Conservation (phyloP, 2,888 invertebrate species). For the Drosophila acutilabella region DNA sequence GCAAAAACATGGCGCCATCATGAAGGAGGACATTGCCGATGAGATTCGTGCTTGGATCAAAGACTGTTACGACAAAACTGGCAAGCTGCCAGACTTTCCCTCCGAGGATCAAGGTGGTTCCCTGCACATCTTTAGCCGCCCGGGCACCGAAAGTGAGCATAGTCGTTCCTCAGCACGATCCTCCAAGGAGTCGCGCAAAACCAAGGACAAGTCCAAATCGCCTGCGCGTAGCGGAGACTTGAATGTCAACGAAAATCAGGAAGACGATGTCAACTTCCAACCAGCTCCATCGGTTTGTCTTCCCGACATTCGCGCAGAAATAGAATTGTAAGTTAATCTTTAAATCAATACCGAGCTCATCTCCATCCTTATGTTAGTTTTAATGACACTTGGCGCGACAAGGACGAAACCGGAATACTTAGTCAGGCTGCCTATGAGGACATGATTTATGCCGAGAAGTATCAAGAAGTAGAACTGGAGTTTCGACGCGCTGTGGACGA, state of each 20-base stretch:
- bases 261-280: constrained; percentile 87
- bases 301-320: constrained; percentile 89
- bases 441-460: constrained; percentile 94
- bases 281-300: constrained; percentile 90
- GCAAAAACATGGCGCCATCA: constrained; percentile 89
- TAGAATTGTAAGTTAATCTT: constrained; percentile 88
- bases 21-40: constrained; percentile 94
- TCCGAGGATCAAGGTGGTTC: constrained; percentile 96
- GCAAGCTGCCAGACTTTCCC: constrained; percentile 96
- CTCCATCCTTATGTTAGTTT: constrained; percentile 84
- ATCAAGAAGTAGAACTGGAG: constrained; percentile 92
- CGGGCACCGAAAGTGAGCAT: constrained; percentile 92
- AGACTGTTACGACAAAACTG: constrained; percentile 92
- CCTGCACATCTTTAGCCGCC: constrained; percentile 91
- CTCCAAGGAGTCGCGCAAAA: constrained; percentile 92
- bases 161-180: constrained; percentile 92
- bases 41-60: constrained; percentile 95
- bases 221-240: constrained; percentile 84
- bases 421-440: constrained; percentile 92
- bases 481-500: constrained; percentile 93
- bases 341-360: background rate
- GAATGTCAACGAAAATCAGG: constrained; percentile 88
- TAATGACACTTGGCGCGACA: constrained; percentile 93
- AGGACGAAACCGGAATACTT: constrained; percentile 91
- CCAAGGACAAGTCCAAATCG: constrained; percentile 90